Conservation (phyloP, 2,113 vertebrate species). For the Protobothrops flavoviridis region DNA sequence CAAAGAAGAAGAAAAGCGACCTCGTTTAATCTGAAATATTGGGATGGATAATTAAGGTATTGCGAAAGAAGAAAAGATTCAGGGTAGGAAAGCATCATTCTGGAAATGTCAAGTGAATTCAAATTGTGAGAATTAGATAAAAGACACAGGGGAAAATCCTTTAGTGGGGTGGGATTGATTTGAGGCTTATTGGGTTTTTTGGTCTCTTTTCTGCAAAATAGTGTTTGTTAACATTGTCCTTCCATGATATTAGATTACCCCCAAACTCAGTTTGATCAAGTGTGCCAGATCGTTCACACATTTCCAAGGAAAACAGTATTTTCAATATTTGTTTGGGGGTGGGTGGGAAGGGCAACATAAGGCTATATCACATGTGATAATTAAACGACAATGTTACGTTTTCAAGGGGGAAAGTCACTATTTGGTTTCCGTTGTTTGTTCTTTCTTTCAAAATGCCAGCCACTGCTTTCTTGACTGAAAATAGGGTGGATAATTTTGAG, state of each 20-base stretch:
- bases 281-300: neutral
- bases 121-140: neutral
- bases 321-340: neutral
- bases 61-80: neutral
- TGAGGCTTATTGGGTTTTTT: neutral
- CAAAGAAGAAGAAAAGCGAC: neutral
- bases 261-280: neutral
- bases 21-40: neutral
- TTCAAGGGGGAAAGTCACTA: neutral
- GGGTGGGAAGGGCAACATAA: neutral
- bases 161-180: neutral
- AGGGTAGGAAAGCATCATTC: neutral
- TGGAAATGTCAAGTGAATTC: neutral
- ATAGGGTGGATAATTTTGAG: neutral
- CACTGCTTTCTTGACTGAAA: neutral
- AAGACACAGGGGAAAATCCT: neutral
- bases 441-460: neutral
- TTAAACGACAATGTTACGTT: neutral
- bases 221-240: neutral
- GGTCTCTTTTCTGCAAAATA: neutral
- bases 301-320: neutral
- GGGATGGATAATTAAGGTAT: neutral
- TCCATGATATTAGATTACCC: neutral
- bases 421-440: neutral
- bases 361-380: neutral